Evolutionary conservation across 2,113 vertebrate species (phyloP), one percentile per base, ranked within the genome.

Genomic region (Eurypyga helias): DNA sequence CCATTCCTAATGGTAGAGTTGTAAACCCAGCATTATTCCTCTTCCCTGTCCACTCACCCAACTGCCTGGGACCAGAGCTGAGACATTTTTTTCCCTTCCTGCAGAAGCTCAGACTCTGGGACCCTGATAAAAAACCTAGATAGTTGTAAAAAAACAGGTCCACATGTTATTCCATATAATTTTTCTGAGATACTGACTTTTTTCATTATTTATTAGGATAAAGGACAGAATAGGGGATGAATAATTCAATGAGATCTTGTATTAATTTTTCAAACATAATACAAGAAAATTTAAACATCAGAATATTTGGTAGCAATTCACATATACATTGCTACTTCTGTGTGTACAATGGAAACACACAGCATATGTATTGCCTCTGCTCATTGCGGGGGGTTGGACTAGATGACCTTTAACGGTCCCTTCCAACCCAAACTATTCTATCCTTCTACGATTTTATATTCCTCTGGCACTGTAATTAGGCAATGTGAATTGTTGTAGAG

Each of bases 81-180:
- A 66, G 57, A 70, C 9, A 51, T 51, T 64, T 73, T 64, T 73
- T 83, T 54, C n/a, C 18, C 2, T 26, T 89, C 31, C 45, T 16
- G 5, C n/a, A 69, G 38, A 19, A 91, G 36, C 38, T 85, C 49
- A 79, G 57, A 28, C 33, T 29, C 33, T 54, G 36, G 5, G 5
- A 82, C 2, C 10, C 48, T 77, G 73, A 73, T 51, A 57, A 66
- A 84, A 43, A 3, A 1, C 18, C 9, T 65, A 61, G 15, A 18
- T 4, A 77, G 11, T 0, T 41, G 15, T 17, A 24, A 65, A 80
- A 82, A 78, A 46, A 0, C 4, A 49, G 8, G 31, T 21, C 7
- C 24, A 46, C 28, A n/a, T 61, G 17, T 85, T 71, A 65, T 7
- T 72, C 64, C 4, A 8, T 51, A 48, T 64, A 41, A 46, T 87